Conservation (phyloP, 2,888 invertebrate genomes). For the Danaus chrysippus region DNA sequence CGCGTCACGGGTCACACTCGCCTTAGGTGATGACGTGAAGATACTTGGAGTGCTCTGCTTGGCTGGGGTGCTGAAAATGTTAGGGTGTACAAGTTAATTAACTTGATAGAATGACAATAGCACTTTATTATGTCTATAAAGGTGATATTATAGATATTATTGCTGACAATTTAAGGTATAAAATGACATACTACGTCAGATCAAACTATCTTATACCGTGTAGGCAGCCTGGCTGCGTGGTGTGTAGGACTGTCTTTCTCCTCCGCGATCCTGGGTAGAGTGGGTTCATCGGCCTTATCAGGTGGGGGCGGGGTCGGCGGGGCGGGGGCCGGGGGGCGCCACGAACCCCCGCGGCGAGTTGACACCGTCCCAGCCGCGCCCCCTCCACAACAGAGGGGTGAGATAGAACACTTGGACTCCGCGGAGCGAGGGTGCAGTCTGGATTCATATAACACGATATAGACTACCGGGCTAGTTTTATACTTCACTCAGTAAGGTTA, state of each 20-base stretch:
- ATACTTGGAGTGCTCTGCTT: constrained; percentile 64
- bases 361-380: constrained; percentile 64
- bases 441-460: constrained; percentile 6
- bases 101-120: no score
- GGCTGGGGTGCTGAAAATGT: constrained; percentile 52
- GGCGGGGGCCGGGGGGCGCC: constrained; percentile 52
- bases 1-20: constrained; percentile 51
- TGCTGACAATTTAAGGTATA: no score
- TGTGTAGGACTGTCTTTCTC: constrained; percentile 91
- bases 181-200: no score
- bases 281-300: constrained; percentile 61
- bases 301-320: constrained; percentile 61
- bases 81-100: not conserved
- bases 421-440: constrained; percentile 94
- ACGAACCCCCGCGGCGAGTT: constrained; percentile 44
- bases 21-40: constrained; percentile 70
- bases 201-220: constrained; percentile 41
- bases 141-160: no score
- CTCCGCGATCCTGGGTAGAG: constrained; percentile 90
- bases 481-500: no score
- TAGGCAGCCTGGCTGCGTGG: constrained; percentile 52
- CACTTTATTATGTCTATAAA: no score
- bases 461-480: not conserved
- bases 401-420: constrained; percentile 90
- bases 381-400: constrained; percentile 85